Evolutionary conservation across 2,888 invertebrate genomes (phyloP).

Genomic region (Cryptocephalus primarius): DNA sequence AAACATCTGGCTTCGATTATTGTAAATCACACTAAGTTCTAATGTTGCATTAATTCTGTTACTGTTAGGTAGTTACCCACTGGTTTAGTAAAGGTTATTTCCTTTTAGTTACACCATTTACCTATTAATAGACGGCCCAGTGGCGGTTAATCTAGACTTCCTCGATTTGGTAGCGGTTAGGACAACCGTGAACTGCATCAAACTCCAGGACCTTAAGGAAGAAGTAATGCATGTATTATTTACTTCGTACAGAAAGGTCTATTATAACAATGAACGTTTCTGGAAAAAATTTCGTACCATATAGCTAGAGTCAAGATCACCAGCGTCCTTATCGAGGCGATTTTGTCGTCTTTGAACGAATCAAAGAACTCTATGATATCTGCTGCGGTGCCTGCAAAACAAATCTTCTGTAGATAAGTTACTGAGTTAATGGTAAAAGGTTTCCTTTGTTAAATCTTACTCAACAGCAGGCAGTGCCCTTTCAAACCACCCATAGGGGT

Average conservation of each 20-base stretch:
- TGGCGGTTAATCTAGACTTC: constrained; percentile 54
- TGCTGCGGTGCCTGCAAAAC: constrained; percentile 68
- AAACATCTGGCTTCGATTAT: constrained; percentile 2
- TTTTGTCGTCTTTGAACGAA: constrained; percentile 83
- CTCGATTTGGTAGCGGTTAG: constrained; percentile 79
- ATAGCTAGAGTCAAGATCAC: constrained; percentile 79
- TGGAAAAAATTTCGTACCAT: constrained; percentile 43
- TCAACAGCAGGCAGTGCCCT: too few relatives aligned
- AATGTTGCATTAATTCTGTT: too few relatives aligned
- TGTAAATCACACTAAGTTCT: too few relatives aligned
- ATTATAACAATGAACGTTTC: background rate
- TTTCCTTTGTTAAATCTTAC: too few relatives aligned
- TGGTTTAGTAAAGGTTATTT: too few relatives aligned
- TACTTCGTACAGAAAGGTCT: background rate
- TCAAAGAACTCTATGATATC: constrained; percentile 97
- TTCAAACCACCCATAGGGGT: too few relatives aligned
- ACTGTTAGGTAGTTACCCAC: too few relatives aligned
- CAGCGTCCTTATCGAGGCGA: constrained; percentile 65
- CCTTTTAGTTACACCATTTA: too few relatives aligned
- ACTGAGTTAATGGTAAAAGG: too few relatives aligned
- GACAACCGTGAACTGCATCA: constrained; percentile 90
- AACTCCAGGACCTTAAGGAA: constrained; percentile 59
- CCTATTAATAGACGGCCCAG: constrained; percentile 24
- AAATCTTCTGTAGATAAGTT: too few relatives aligned
- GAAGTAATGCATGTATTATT: background rate